A percentile compares a stretch with the other conserved stretches of the same genome.
phyloP scores from a whole-genome alignment of 2,797 vertebrate genomes.

The Diplodus sargus region DNA sequence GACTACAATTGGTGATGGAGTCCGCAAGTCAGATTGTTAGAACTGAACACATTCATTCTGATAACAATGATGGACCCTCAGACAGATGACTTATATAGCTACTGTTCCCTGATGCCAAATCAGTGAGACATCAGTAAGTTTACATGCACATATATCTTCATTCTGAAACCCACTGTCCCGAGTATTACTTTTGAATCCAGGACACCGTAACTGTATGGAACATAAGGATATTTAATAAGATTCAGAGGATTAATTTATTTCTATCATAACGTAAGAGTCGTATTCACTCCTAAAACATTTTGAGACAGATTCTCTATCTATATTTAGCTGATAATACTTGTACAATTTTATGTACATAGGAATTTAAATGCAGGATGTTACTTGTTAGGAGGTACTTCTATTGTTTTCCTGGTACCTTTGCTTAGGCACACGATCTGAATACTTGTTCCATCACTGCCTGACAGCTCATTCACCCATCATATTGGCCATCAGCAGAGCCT shows the following conservation, averaged over 20 bases:
- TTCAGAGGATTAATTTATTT: constrained; percentile 8
- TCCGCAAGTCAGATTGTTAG: constrained; percentile 28
- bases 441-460: not conserved
- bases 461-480: constrained; percentile 34
- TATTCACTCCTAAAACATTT: constrained; percentile 10
- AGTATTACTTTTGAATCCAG: not conserved
- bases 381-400: not conserved
- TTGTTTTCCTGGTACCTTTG: not conserved
- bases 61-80: constrained; percentile 30
- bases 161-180: not conserved
- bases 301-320: not conserved
- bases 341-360: not conserved
- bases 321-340: too few relatives aligned
- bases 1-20: constrained; percentile 6
- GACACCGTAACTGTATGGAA: constrained; percentile 9
- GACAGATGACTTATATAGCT: constrained; percentile 5
- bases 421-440: not conserved
- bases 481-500: constrained; percentile 36
- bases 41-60: constrained; percentile 29
- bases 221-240: not conserved
- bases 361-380: not conserved
- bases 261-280: not conserved
- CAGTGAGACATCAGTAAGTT: constrained; percentile 9
- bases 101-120: constrained; percentile 13
- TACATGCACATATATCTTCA: not conserved